Evolutionary conservation across 2,113 vertebrate species (phyloP), one percentile per base, ranked within the genome.

Genomic region (Oceanodroma tethys): DNA sequence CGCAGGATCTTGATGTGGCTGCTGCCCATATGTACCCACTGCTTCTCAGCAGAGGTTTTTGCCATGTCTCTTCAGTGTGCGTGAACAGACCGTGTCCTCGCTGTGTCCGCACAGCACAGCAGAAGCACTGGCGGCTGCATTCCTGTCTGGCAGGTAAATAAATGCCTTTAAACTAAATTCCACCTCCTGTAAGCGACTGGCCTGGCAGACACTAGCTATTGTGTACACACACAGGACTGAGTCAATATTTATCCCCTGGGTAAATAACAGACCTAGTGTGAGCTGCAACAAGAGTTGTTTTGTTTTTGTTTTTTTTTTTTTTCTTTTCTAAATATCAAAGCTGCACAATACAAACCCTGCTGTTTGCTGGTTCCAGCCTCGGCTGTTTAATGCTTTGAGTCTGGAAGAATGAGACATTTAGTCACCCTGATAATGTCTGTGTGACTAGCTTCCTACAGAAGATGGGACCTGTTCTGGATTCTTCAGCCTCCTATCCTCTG

Each of bases 171-270:
- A 74, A 73, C 87, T 81, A 12, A 96, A 88, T 96, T 95, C 93
- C 85, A 65, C 53, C 74, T 81, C 93, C 93, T 94, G 93, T 53
- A 80, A 94, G 94, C 75, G 43, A 40, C 81, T 66, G 95, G 53
- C 89, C 84, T 78, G 92, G 95, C 81, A 96, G 81, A 45, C 52
- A 7, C 91, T 90, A 66, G 38, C 91, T 75, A 94, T 96, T 97
- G 94, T 96, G 93, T 96, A 96, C 91, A 96, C 94, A 95, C 53
- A 30, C 47, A 74, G 71, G 71, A 4, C 93, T 86, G 78, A 93
- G 92, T 94, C 94, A 97, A 88, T 97, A 96, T 97, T 97, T 96
- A 67, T 81, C 82, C 76, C 63, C 74, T 59, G 75, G 78, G n/a
- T 94, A 81, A 97, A 96, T 63, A 95, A 42, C 87, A 94, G 87